A percentile compares a stretch with the other conserved stretches of the same genome.
These are phyloP conservation scores for Drosophila monieri DNA, from an alignment of 2,888 invertebrate species.

Conservation along the genomic window DNA sequence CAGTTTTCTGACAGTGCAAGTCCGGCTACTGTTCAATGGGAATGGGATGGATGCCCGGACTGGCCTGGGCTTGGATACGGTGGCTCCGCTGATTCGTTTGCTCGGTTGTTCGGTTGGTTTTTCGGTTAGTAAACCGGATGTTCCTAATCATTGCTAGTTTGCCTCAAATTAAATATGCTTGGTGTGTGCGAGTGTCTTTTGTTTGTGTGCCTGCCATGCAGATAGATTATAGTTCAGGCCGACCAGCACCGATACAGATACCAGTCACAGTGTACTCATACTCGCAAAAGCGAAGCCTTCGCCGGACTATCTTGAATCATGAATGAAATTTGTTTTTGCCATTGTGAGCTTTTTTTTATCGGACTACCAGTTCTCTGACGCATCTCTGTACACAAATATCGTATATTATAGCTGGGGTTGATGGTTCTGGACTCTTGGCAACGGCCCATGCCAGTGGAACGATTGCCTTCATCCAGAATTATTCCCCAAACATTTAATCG, in stretches of 20 bases:
- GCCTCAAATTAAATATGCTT: conserved; percentile 83
- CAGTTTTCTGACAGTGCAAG: conserved; percentile 19
- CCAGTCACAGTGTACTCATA: conserved; percentile 17
- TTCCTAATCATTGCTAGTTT: conserved; percentile 84
- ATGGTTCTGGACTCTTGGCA: conserved; percentile 11
- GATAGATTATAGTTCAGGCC: conserved; percentile 64
- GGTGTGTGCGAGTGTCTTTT: conserved; percentile 64
- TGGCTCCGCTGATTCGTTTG: conserved; percentile 49
- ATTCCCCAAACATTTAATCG: not conserved
- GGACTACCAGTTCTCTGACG: conserved; percentile 18
- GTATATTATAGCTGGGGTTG: conserved; percentile 18
- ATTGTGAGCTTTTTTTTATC: conserved; percentile 12
- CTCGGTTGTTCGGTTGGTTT: conserved; percentile 68
- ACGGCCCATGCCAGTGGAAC: not conserved
- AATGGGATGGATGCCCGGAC: conserved; percentile 31
- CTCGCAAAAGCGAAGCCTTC: conserved; percentile 33
- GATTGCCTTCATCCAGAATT: not conserved
- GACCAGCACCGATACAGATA: not conserved
- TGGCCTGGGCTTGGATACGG: conserved; percentile 34
- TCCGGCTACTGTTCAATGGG: conserved; percentile 73
- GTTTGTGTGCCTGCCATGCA: conserved; percentile 60
- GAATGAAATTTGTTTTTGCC: conserved; percentile 59
- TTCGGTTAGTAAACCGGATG: conserved; percentile 84
- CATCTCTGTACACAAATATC: conserved; percentile 39
- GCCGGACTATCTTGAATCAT: conserved; percentile 63